A percentile compares a stretch with the other conserved stretches of the same genome.
Conservation (phyloP, 2,797 vertebrate genomes). For the Crenichthys baileyi region DNA sequence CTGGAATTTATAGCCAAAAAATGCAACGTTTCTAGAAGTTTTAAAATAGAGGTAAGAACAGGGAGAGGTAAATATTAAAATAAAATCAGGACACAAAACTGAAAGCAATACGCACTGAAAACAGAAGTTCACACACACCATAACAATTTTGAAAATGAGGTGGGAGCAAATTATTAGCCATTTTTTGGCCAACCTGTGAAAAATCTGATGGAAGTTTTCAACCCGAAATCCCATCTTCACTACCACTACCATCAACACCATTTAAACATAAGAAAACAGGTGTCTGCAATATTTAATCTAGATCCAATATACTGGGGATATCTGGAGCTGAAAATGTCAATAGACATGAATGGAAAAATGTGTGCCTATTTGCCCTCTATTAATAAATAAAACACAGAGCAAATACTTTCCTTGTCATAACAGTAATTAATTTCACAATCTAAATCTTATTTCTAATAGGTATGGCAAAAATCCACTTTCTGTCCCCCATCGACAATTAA, state of each 20-base stretch:
- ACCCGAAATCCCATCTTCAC: too few relatives aligned
- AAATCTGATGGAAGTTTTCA: too few relatives aligned
- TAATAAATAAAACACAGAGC: neutral
- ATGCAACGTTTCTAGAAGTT: too few relatives aligned
- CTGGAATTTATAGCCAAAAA: too few relatives aligned
- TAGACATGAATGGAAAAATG: neutral
- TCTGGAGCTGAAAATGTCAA: neutral
- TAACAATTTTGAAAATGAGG: too few relatives aligned
- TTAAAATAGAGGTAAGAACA: too few relatives aligned
- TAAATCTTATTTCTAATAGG: neutral
- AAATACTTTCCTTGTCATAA: neutral
- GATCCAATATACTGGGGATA: neutral
- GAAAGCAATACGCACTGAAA: conserved; percentile 30
- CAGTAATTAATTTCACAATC: neutral
- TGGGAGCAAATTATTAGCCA: too few relatives aligned
- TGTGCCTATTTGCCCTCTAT: neutral
- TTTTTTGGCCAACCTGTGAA: too few relatives aligned
- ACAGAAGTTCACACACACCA: too few relatives aligned
- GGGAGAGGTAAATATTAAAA: too few relatives aligned
- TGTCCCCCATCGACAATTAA: neutral
- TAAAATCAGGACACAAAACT: neutral
- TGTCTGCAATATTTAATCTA: neutral
- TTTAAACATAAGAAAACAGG: neutral
- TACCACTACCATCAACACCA: neutral
- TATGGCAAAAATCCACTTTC: neutral